Evolutionary conservation across 2,888 invertebrate genomes (phyloP), one percentile per base, ranked within the genome.

Genomic region (Brachyopa scutellaris): DNA sequence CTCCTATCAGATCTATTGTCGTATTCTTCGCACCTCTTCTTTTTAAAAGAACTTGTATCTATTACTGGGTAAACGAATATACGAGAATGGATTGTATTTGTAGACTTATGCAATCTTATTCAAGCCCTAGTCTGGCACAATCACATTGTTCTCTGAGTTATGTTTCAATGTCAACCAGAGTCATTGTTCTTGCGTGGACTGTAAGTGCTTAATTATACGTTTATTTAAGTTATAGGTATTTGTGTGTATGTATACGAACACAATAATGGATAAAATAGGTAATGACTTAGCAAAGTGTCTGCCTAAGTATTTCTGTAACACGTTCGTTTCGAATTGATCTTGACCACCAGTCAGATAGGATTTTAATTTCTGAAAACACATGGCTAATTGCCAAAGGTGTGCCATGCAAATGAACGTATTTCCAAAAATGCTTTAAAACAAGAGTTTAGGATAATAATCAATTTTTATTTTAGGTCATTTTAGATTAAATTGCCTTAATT

Each of bases 171-270:
- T 66, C 79, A 73, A 36, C 26, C 13, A 21, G 17, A 59, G 61
- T 73, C 47, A 73, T 79, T 73, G 73, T 79, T 79, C 73, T 79
- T 59, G 47, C 33, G 11, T 55, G 53, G 73, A 38, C 59, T 59
- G 31, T 62, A 45, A 19, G 33, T 47, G 9, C 9, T 47, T 33
- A 62, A 62, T 62, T 47, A 47, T 45, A 21, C n/a, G 6, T 47
- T 15, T 5, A 15, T n/a, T 23, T 47, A 23, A 26, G n/a, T n/a
- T 26, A 13, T 26, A 47, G n/a, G 40, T 40, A 9, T 6, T 36
- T 36, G 21, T 36, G n/a, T 36, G 15, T 8, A 31, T 26, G 29
- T 47, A n/a, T n/a, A n/a, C n/a, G n/a, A n/a, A n/a, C n/a, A n/a
- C n/a, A n/a, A n/a, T n/a, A n/a, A n/a, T 21, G 19, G 8, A 9